A percentile compares a stretch with the other conserved stretches of the same genome.
Evolutionary conservation across 2,888 invertebrate genomes (phyloP).

Genomic region (Gonocerus acuteangulatus): DNA sequence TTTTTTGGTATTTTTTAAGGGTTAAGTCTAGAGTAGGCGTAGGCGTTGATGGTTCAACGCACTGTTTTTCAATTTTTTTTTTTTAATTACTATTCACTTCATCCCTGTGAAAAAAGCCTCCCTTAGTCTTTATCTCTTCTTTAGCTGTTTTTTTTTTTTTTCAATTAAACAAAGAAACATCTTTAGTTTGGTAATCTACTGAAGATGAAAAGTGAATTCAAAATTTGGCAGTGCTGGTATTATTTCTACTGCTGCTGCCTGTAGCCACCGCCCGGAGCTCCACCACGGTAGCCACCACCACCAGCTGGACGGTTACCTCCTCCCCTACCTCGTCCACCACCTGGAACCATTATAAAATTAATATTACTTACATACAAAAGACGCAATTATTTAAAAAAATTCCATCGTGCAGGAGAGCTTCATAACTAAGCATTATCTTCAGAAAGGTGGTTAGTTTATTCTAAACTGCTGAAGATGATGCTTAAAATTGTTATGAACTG

Average conservation of each 20-base stretch:
- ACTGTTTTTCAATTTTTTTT: slow-evolving; percentile 11
- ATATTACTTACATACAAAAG: neutral
- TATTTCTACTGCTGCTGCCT: slow-evolving; percentile 37
- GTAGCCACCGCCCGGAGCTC: slow-evolving; percentile 37
- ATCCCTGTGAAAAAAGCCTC: slow-evolving; percentile 35
- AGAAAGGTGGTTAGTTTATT: too few relatives aligned
- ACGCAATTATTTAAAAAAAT: neutral
- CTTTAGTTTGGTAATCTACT: neutral
- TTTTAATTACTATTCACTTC: slow-evolving; percentile 19
- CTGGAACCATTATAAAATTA: neutral
- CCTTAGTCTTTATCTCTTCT: slow-evolving; percentile 12
- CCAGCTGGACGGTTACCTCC: slow-evolving; percentile 37
- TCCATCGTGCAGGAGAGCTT: neutral
- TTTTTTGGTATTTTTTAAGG: neutral
- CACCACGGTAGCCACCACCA: slow-evolving; percentile 39
- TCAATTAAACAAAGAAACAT: neutral
- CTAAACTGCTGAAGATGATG: too few relatives aligned
- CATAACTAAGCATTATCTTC: too few relatives aligned
- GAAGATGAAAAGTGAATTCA: neutral
- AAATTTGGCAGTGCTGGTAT: neutral
- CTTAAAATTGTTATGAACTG: too few relatives aligned
- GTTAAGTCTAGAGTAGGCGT: neutral
- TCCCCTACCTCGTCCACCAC: slow-evolving; percentile 31
- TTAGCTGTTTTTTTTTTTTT: slow-evolving; percentile 1
- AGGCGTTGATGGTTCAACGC: slow-evolving; percentile 10